Evolutionary conservation across 1,140 invertebrate genomes (phyloP), one percentile per base, ranked within the genome.

Genomic region (Drosophila oshimai): DNA sequence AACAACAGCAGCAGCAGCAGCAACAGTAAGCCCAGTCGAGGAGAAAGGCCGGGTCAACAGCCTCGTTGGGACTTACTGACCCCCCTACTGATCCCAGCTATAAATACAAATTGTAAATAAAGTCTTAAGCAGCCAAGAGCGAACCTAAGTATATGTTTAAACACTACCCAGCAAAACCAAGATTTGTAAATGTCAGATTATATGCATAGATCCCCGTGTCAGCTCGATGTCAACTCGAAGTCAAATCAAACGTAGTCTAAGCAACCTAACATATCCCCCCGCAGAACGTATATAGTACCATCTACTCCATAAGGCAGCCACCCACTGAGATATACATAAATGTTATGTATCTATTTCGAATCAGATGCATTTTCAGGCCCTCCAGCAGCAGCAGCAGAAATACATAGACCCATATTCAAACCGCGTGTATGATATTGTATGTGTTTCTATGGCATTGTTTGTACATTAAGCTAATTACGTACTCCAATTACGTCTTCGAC

Each of bases 81-180:
- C n/a, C n/a, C n/a, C n/a, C n/a, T n/a, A n/a, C n/a, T n/a, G n/a
- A n/a, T n/a, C 37, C 10, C 42, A 49, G 79, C 79, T 65, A 65
- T 76, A 87, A 87, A 81, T 76, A 87, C 73, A 74, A 87, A 87
- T 77, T 87, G 81, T 87, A 87, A 87, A 87, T 87, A 87, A 69
- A 87, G 81, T 87, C 75, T 86, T 87, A 67, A 87, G 84, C 78
- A 86, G 77, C 78, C 36, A 54, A 60, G 68, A 75, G 47, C 45
- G 13, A 62, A 64, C 58, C 73, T 74, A 87, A 81, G 61, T 76
- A 62, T 86, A 81, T 81, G 81, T 87, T 69, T 86, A 86, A 41
- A 58, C 26, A 62, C 18, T 53, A 57, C 46, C 46, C 53, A 22
- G 29, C 47, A 29, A 53, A 44, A 49, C 2, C 31, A 42, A 34